These are phyloP conservation scores for Leptodactylus fallax DNA, from an alignment of 2,797 vertebrate species.

Conservation along the genomic window DNA sequence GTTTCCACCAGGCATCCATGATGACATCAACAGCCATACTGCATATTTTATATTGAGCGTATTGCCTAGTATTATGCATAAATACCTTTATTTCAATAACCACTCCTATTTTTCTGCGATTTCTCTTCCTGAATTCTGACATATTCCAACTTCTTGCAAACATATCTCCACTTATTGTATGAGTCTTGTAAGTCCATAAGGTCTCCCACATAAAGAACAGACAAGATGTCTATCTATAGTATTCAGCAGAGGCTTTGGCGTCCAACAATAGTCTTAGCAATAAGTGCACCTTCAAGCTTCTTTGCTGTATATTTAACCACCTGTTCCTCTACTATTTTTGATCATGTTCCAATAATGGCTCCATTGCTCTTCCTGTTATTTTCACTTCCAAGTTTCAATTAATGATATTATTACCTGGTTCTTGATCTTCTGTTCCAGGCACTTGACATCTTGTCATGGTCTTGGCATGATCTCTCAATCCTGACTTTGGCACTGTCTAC, in stretches of 20 bases:
- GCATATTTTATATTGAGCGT: too few species aligned
- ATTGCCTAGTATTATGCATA: too few species aligned
- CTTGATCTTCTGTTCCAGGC: neutral
- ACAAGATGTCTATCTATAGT: too few species aligned
- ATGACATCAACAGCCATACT: too few species aligned
- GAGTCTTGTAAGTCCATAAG: too few species aligned
- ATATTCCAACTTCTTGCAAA: neutral
- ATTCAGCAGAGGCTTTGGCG: neutral
- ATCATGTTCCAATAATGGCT: neutral
- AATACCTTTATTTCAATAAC: too few species aligned
- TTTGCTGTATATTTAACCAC: neutral
- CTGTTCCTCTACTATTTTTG: neutral
- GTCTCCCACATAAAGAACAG: too few species aligned
- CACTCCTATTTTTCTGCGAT: neutral
- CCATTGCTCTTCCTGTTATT: neutral
- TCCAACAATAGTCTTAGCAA: neutral
- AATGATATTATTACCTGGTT: neutral
- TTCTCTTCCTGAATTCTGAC: too few species aligned
- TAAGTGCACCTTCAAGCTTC: too few species aligned
- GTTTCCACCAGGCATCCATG: too few species aligned
- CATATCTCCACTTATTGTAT: neutral
- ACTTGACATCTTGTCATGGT: slow-evolving; percentile 26
- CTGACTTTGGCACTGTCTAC: neutral
- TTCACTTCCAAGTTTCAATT: neutral
- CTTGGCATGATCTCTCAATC: neutral